A percentile compares a stretch with the other conserved stretches of the same genome.
phyloP scores from a whole-genome alignment of 2,797 vertebrate species.

The Eulemur rubriventer region DNA sequence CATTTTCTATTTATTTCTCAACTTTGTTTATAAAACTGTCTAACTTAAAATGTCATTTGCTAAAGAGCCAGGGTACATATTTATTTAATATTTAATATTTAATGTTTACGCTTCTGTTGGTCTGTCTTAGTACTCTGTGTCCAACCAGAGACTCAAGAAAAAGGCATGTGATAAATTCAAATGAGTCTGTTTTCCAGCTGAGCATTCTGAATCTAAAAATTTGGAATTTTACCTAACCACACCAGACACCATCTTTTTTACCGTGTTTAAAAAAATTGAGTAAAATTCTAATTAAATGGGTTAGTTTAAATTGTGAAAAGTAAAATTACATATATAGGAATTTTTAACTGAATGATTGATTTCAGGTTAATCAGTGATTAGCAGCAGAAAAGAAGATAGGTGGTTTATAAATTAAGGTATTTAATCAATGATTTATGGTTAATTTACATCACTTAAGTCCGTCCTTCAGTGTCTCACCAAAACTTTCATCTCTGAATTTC shows the following conservation, averaged over 20 bases:
- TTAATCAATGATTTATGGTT: slow-evolving; percentile 57
- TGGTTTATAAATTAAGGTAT: slow-evolving; percentile 45
- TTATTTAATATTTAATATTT: background rate
- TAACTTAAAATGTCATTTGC: slow-evolving; percentile 36
- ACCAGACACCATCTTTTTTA: background rate
- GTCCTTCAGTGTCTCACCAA: slow-evolving; percentile 46
- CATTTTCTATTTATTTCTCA: slow-evolving; percentile 36
- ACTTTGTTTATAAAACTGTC: slow-evolving; percentile 5
- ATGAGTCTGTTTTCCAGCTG: slow-evolving; percentile 10
- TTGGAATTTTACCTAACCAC: slow-evolving; percentile 28
- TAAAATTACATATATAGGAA: slow-evolving; percentile 44
- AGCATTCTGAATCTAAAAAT: slow-evolving; percentile 47
- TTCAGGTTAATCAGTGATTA: slow-evolving; percentile 40
- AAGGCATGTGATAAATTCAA: background rate
- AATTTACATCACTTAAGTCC: slow-evolving; percentile 32
- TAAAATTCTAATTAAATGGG: slow-evolving; percentile 33
- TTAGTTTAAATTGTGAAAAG: slow-evolving; percentile 46
- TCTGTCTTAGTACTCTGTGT: background rate
- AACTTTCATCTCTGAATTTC: slow-evolving; percentile 55
- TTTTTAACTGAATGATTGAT: slow-evolving; percentile 54
- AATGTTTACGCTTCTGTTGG: slow-evolving; percentile 10
- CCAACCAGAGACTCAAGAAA: background rate
- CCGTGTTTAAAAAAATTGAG: background rate
- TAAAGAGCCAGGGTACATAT: background rate
- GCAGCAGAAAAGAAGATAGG: background rate